phyloP scores from a whole-genome alignment of 1,140 invertebrate species.

The Pectinophora gossypiella region DNA sequence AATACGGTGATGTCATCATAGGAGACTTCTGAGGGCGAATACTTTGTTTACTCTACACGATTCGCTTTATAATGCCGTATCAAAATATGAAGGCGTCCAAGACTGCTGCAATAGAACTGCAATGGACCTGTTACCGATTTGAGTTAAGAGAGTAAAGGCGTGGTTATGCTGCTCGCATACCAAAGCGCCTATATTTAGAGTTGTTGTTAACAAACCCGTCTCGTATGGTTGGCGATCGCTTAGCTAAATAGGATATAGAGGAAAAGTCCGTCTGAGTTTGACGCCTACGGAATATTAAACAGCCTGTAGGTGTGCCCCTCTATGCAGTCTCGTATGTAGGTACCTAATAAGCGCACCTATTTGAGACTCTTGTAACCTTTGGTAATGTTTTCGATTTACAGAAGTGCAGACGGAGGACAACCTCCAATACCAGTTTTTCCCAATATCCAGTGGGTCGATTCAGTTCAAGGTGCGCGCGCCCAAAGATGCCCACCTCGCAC shows the following conservation, averaged over 20 bases:
- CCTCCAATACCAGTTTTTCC: constrained; percentile 88
- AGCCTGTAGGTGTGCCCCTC: neutral
- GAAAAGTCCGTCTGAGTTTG: constrained; percentile 12
- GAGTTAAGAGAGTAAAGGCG: too few species aligned
- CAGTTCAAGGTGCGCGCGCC: constrained; percentile 84
- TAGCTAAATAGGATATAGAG: constrained; percentile 22
- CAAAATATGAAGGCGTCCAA: too few species aligned
- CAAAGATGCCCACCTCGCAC: constrained; percentile 88
- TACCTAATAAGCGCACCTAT: neutral
- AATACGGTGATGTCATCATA: too few species aligned
- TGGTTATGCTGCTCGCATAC: constrained; percentile 35
- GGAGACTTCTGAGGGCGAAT: too few species aligned
- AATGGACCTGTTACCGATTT: too few species aligned
- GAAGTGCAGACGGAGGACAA: constrained; percentile 86
- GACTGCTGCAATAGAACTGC: too few species aligned
- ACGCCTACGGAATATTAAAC: constrained; percentile 16
- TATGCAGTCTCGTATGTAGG: neutral
- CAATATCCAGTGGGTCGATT: constrained; percentile 79
- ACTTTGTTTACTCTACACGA: too few species aligned
- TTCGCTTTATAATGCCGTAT: too few species aligned
- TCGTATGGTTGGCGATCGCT: constrained; percentile 20
- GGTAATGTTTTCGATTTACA: constrained; percentile 35
- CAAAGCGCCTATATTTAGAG: constrained; percentile 47
- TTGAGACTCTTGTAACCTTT: neutral
- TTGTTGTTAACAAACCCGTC: constrained; percentile 29